Conservation (phyloP, 2,797 vertebrate species). For the Phaenicophaeus curvirostris region DNA sequence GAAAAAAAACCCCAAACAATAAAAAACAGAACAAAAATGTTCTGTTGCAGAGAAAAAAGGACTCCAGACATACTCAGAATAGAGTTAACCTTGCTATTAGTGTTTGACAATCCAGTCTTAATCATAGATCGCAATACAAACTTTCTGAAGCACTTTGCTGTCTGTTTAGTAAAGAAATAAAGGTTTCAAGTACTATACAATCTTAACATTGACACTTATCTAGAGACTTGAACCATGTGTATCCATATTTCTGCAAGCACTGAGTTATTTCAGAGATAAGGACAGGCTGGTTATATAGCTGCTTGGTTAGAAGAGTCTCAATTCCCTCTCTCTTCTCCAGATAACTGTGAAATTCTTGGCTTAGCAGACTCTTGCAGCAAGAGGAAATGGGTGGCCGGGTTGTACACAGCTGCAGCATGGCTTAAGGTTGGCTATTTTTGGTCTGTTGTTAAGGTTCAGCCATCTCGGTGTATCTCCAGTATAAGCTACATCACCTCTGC, state of each 20-base stretch:
- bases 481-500: background rate
- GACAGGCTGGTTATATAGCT: background rate
- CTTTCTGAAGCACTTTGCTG: background rate
- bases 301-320: background rate
- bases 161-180: background rate
- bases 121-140: background rate
- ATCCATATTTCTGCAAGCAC: background rate
- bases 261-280: background rate
- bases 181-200: background rate
- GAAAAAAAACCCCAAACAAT: background rate
- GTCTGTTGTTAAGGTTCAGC: background rate
- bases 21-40: background rate
- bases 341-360: background rate
- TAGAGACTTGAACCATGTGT: background rate
- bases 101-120: background rate
- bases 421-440: background rate
- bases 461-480: background rate
- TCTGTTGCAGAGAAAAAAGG: conserved; percentile 23
- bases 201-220: background rate
- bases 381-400: fast-evolving
- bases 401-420: background rate
- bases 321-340: background rate
- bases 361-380: background rate
- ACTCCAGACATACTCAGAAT: background rate
- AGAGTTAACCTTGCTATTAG: background rate